Evolutionary conservation across 2,797 vertebrate species (phyloP).

Genomic region (Sebastes matsubarae): DNA sequence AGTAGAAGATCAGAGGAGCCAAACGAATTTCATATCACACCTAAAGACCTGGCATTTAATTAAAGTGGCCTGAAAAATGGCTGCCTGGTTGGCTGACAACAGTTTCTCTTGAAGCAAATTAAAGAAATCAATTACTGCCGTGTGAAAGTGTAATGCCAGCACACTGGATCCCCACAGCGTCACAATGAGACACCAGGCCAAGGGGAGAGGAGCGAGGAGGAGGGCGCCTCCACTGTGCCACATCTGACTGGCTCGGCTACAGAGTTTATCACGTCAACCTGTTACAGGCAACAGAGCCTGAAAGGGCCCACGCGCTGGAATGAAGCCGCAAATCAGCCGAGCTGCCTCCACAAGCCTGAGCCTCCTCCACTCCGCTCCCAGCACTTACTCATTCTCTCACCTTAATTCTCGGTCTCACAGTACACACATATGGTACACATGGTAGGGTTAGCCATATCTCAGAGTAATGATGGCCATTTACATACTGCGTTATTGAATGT

Average conservation of each 20-base stretch:
- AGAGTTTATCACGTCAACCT: conserved; percentile 73
- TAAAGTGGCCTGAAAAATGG: conserved; percentile 80
- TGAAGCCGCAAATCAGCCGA: conserved; percentile 70
- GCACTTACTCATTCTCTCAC: conserved; percentile 68
- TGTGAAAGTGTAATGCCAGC: conserved; percentile 70
- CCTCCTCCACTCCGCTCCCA: conserved; percentile 66
- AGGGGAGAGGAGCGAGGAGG: conserved; percentile 39
- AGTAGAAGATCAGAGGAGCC: conserved; percentile 79
- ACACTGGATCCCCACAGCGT: conserved; percentile 58
- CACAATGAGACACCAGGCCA: conserved; percentile 61
- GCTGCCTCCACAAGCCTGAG: conserved; percentile 66
- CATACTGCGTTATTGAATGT: background rate
- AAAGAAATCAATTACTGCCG: conserved; percentile 82
- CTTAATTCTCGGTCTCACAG: background rate
- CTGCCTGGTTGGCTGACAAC: conserved; percentile 78
- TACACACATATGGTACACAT: conserved; percentile 16
- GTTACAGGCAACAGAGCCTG: conserved; percentile 68
- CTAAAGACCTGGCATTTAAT: conserved; percentile 84
- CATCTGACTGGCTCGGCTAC: conserved; percentile 68
- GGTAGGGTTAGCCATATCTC: background rate
- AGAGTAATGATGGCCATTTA: conserved; percentile 10
- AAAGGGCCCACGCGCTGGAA: conserved; percentile 74
- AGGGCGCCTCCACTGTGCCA: conserved; percentile 54
- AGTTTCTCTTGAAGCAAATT: conserved; percentile 80
- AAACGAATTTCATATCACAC: conserved; percentile 82